These are phyloP conservation scores for Pseudanteris insignis DNA, from an alignment of 2,888 invertebrate genomes.

Conservation along the genomic window DNA sequence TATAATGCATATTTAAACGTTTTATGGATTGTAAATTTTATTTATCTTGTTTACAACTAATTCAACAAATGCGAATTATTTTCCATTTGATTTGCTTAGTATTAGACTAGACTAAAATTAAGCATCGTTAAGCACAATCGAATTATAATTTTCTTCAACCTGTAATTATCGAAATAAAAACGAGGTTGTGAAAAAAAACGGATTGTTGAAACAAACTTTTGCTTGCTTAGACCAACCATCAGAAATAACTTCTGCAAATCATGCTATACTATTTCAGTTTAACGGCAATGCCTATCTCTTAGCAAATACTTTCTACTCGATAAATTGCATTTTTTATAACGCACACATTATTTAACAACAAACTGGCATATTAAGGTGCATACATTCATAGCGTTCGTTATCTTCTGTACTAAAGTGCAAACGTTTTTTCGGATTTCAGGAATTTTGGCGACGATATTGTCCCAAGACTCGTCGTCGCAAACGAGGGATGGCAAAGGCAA, in stretches of 20 bases:
- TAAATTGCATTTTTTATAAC: conserved; percentile 20
- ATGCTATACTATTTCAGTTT: conserved; percentile 35
- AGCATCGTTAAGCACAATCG: too few species aligned
- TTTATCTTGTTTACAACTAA: too few species aligned
- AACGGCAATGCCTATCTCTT: conserved; percentile 26
- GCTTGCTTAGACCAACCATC: conserved; percentile 10
- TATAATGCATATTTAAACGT: too few species aligned
- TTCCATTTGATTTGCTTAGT: too few species aligned
- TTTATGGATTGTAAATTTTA: too few species aligned
- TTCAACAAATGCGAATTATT: too few species aligned
- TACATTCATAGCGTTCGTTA: not conserved
- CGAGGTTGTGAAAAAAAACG: too few species aligned
- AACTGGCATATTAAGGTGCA: conserved; percentile 25
- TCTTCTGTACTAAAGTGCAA: conserved; percentile 14
- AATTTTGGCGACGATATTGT: conserved; percentile 52
- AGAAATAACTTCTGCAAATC: conserved; percentile 14
- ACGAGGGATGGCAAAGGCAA: conserved; percentile 20
- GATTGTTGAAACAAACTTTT: not conserved
- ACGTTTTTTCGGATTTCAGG: conserved; percentile 53
- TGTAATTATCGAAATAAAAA: too few species aligned
- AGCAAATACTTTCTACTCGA: conserved; percentile 4
- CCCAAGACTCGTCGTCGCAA: conserved; percentile 44
- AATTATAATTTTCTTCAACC: too few species aligned
- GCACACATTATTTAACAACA: conserved; percentile 32
- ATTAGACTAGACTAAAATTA: too few species aligned